Percentiles rank a stretch among this genome's conserved stretches.
phyloP scores from a whole-genome alignment of 2,888 invertebrate species.

The Quadriops clusia region DNA sequence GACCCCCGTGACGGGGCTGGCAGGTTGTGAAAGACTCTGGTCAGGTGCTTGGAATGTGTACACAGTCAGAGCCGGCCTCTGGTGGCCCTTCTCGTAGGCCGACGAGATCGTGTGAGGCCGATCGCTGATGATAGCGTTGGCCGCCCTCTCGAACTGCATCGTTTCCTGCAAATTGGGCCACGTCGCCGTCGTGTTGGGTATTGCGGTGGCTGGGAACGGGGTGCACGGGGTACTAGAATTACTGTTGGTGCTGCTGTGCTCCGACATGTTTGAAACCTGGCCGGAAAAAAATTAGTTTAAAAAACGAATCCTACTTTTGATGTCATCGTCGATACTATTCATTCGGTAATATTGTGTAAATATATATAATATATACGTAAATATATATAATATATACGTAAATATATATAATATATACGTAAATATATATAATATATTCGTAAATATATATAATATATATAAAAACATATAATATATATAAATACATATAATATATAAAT shows the following conservation, averaged over 20 bases:
- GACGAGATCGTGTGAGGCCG: conserved; percentile 90
- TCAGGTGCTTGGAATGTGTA: conserved; percentile 80
- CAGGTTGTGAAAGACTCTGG: conserved; percentile 43
- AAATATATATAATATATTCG: too few relatives aligned
- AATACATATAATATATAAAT: too few relatives aligned
- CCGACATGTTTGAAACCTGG: conserved; percentile 46
- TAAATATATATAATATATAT: too few relatives aligned
- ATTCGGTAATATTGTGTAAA: too few relatives aligned
- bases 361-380: too few relatives aligned
- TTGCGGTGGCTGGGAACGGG: conserved; percentile 30
- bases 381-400: too few relatives aligned
- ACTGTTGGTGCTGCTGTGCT: conserved; percentile 40
- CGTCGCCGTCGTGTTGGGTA: conserved; percentile 49
- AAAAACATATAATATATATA: too few relatives aligned
- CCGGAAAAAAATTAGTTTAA: conserved; percentile 16
- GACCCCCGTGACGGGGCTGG: conserved; percentile 35
- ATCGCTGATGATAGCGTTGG: conserved; percentile 62
- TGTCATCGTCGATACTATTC: too few relatives aligned
- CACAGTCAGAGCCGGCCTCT: conserved; percentile 72
- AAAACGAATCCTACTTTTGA: too few relatives aligned
- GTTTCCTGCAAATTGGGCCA: conserved; percentile 73
- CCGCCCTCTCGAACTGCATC: conserved; percentile 61
- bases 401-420: too few relatives aligned
- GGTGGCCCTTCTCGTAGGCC: conserved; percentile 76
- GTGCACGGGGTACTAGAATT: conserved; percentile 42